A percentile compares a stretch with the other conserved stretches of the same genome.
Evolutionary conservation across 2,113 vertebrate species (phyloP).

Genomic region (Perccottus glenii): DNA sequence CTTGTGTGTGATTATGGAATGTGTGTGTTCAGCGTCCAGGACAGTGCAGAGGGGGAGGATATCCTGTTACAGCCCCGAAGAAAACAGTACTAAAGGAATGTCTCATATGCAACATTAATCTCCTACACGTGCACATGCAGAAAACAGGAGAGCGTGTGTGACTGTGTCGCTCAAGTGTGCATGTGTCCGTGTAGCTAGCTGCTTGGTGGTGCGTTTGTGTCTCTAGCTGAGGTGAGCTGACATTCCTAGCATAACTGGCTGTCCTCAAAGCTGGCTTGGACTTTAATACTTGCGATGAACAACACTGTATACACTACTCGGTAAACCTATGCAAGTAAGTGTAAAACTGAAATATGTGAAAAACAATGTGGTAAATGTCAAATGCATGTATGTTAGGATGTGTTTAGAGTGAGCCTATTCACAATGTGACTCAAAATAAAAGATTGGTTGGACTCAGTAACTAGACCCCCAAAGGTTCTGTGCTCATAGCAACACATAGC

Average conservation of each 20-base stretch:
- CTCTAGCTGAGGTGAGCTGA: conserved; percentile 51
- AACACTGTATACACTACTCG: conserved; percentile 31
- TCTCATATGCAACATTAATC: conserved; percentile 57
- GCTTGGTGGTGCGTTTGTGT: conserved; percentile 29
- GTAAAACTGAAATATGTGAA: background rate
- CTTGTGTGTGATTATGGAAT: conserved; percentile 26
- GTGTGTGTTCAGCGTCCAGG: conserved; percentile 40
- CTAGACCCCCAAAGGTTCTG: too few relatives aligned
- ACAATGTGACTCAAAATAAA: too few relatives aligned
- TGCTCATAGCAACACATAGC: too few relatives aligned
- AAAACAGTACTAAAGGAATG: conserved; percentile 68
- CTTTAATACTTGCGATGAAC: conserved; percentile 50
- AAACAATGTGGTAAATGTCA: background rate
- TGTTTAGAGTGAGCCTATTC: too few relatives aligned
- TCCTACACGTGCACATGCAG: conserved; percentile 19
- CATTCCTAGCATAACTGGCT: conserved; percentile 71
- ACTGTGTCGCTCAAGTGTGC: conserved; percentile 29
- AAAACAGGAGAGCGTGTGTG: conserved; percentile 22
- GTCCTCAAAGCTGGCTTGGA: conserved; percentile 48
- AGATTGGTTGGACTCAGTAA: too few relatives aligned
- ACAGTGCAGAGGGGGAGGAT: conserved; percentile 63
- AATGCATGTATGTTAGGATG: background rate
- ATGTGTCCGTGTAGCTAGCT: conserved; percentile 29
- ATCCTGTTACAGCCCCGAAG: conserved; percentile 71
- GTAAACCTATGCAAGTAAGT: background rate